phyloP scores from a whole-genome alignment of 1,140 invertebrate genomes.

The Drosophila albomicans region DNA sequence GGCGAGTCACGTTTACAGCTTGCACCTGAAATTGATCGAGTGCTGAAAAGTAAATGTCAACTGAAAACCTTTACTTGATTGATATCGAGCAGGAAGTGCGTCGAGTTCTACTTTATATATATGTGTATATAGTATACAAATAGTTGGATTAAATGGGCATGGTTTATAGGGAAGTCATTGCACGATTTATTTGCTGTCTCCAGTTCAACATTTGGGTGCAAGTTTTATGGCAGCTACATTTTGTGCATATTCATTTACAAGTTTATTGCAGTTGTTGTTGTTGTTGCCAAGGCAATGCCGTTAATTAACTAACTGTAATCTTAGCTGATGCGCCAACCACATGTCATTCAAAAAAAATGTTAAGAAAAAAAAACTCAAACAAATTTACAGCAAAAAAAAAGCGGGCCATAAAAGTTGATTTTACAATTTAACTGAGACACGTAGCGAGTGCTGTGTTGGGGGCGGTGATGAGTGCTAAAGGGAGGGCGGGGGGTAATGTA shows the following conservation, averaged over 20 bases:
- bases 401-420: constrained; percentile 43
- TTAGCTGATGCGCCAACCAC: constrained; percentile 29
- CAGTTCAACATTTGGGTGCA: constrained; percentile 40
- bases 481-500: neutral
- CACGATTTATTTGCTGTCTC: constrained; percentile 51
- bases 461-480: neutral
- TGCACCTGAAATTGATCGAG: constrained; percentile 33
- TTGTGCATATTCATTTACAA: constrained; percentile 4
- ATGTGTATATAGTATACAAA: no score
- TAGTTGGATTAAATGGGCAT: neutral
- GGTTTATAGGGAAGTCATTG: constrained; percentile 55
- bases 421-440: constrained; percentile 29
- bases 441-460: constrained; percentile 1
- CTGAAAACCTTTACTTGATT: constrained; percentile 63
- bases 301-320: constrained; percentile 69
- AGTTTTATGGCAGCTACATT: constrained; percentile 48
- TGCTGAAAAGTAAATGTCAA: constrained; percentile 63
- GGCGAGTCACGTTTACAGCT: constrained; percentile 59
- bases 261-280: neutral
- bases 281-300: constrained; percentile 27
- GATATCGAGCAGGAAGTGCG: constrained; percentile 72
- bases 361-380: constrained; percentile 7
- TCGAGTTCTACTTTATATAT: neutral
- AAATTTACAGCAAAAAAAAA: constrained; percentile 21
- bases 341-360: constrained; percentile 36